These are phyloP conservation scores for Limulus polyphemus DNA, from an alignment of 2,888 invertebrate genomes.

Conservation along the genomic window DNA sequence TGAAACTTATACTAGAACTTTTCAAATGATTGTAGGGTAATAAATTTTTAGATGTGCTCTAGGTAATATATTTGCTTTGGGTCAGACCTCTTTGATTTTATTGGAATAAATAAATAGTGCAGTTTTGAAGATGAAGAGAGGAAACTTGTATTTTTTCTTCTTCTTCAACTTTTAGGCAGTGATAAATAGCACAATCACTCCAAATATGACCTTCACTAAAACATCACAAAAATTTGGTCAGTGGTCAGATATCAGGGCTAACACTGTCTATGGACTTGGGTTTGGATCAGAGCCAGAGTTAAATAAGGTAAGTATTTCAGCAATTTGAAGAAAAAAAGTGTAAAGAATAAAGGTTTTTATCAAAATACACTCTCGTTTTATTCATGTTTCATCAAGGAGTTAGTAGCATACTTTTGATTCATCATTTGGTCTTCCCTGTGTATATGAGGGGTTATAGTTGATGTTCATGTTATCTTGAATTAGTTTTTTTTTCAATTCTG, in stretches of 20 bases:
- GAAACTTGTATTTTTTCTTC: neutral
- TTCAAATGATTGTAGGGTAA: no score
- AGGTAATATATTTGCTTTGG: neutral
- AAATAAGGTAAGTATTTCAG: conserved; percentile 47
- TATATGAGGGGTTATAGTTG: no score
- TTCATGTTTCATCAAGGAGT: no score
- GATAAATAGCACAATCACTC: conserved; percentile 94
- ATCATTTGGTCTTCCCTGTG: no score
- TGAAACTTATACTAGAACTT: no score
- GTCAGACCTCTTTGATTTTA: neutral
- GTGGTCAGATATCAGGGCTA: conserved; percentile 94
- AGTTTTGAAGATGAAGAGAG: neutral
- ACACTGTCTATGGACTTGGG: conserved; percentile 92
- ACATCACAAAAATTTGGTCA: conserved; percentile 99
- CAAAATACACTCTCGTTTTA: no score
- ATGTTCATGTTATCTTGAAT: no score
- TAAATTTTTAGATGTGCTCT: no score
- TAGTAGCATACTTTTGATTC: no score
- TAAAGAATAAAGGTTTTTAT: no score
- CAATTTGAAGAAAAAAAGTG: neutral
- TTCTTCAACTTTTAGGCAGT: conserved; percentile 59
- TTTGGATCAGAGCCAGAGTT: conserved; percentile 89
- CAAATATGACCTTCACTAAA: conserved; percentile 96
- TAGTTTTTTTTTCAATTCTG: no score
- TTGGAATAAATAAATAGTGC: neutral